phyloP scores from a whole-genome alignment of 1,140 invertebrate species.

The Megalopta genalis region DNA sequence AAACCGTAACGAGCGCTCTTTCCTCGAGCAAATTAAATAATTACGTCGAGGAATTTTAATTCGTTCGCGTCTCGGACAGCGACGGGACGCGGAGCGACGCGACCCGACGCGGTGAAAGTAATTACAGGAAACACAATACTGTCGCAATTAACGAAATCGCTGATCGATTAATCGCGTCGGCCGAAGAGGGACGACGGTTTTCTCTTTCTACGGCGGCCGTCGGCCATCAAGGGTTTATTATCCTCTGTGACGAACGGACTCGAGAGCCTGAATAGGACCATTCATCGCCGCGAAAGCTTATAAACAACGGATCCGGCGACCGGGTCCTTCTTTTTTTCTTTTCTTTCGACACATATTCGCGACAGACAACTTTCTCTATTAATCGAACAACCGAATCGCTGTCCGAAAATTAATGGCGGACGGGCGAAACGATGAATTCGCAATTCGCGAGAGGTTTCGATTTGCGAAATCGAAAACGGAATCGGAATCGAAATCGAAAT shows the following conservation, averaged over 20 bases:
- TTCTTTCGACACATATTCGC: not conserved
- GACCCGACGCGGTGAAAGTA: conserved; percentile 20
- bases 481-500: conserved; percentile 17
- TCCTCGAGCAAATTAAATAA: not conserved
- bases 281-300: not conserved
- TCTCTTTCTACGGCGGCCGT: conserved; percentile 19
- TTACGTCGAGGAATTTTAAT: not conserved
- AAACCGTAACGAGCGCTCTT: conserved; percentile 8
- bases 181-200: conserved; percentile 16
- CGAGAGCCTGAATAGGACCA: conserved; percentile 10
- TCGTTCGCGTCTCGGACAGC: too few relatives aligned
- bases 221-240: conserved; percentile 16
- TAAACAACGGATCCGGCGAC: conserved; percentile 42
- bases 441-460: conserved; percentile 7
- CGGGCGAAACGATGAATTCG: conserved; percentile 34
- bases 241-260: conserved; percentile 28
- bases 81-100: not conserved
- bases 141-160: conserved; percentile 39
- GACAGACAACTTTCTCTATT: conserved; percentile 53
- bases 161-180: conserved; percentile 33
- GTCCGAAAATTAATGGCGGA: conserved; percentile 9
- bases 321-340: not conserved
- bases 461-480: conserved; percentile 27
- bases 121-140: conserved; percentile 25
- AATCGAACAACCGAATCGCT: conserved; percentile 39